These are phyloP conservation scores for Asteroscopus sphinx DNA, from an alignment of 2,888 invertebrate genomes.

Conservation along the genomic window DNA sequence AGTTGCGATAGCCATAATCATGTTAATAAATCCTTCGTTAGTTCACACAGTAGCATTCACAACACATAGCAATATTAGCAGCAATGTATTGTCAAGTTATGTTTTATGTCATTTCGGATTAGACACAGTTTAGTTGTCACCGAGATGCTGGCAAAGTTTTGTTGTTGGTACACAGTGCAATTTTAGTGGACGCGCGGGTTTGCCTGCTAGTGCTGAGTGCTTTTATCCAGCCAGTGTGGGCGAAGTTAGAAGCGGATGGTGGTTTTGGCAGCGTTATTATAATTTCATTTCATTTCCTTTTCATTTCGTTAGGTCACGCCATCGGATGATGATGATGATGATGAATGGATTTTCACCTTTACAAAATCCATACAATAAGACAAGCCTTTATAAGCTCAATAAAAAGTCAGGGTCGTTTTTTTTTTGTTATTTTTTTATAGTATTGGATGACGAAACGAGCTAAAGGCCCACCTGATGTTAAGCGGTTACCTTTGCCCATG, in stretches of 20 bases:
- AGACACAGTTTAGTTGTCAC: constrained; percentile 68
- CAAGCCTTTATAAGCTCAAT: too few species aligned
- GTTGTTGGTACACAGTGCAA: constrained; percentile 77
- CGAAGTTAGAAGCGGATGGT: constrained; percentile 43
- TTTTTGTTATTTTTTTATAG: too few species aligned
- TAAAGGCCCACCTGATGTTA: too few species aligned
- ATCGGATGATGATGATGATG: too few species aligned
- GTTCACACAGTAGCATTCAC: not conserved
- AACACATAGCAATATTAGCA: constrained; percentile 6
- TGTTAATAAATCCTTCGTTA: not conserved
- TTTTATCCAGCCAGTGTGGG: constrained; percentile 64
- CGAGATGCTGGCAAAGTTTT: constrained; percentile 75
- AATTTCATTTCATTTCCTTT: too few species aligned
- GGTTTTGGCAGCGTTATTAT: constrained; percentile 2
- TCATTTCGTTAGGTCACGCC: too few species aligned
- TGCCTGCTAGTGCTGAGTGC: constrained; percentile 74
- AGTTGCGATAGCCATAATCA: not conserved
- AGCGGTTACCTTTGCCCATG: too few species aligned
- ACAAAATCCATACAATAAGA: too few species aligned
- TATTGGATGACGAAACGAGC: too few species aligned
- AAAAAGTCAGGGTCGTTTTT: too few species aligned
- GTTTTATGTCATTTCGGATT: constrained; percentile 43
- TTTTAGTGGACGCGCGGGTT: constrained; percentile 76
- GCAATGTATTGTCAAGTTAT: constrained; percentile 31
- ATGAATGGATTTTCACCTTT: too few species aligned